These are phyloP conservation scores for Falco columbarius DNA, from an alignment of 2,797 vertebrate species.

Conservation along the genomic window DNA sequence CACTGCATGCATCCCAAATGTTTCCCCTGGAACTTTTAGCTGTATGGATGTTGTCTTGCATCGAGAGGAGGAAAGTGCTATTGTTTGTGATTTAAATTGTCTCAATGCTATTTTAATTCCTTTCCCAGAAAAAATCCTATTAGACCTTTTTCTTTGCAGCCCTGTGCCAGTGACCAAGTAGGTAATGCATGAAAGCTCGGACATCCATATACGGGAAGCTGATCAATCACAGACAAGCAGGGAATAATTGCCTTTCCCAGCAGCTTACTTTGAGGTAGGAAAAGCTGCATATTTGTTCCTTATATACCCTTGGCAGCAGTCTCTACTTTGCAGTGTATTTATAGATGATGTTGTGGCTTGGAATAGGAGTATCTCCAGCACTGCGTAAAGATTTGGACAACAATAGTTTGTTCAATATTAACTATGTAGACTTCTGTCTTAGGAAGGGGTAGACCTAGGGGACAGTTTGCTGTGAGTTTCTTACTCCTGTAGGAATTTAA, in stretches of 20 bases:
- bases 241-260: constrained; percentile 61
- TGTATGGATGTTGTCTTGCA: background rate
- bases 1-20: background rate
- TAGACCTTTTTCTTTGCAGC: background rate
- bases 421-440: background rate
- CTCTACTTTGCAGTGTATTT: constrained; percentile 23
- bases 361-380: constrained; percentile 20
- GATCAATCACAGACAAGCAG: constrained; percentile 51
- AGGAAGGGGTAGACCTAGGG: background rate
- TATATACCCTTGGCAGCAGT: constrained; percentile 8
- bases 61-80: background rate
- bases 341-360: constrained; percentile 35
- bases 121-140: background rate
- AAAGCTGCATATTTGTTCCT: constrained; percentile 46
- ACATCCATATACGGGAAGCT: constrained; percentile 8
- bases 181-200: constrained; percentile 14
- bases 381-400: background rate
- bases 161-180: background rate
- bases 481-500: constrained; percentile 35
- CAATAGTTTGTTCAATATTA: background rate
- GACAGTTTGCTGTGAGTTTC: background rate
- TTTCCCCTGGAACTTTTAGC: background rate
- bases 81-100: background rate
- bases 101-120: background rate
- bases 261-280: constrained; percentile 57